phyloP scores from a whole-genome alignment of 2,113 vertebrate genomes.

The Eretmochelys imbricata region DNA sequence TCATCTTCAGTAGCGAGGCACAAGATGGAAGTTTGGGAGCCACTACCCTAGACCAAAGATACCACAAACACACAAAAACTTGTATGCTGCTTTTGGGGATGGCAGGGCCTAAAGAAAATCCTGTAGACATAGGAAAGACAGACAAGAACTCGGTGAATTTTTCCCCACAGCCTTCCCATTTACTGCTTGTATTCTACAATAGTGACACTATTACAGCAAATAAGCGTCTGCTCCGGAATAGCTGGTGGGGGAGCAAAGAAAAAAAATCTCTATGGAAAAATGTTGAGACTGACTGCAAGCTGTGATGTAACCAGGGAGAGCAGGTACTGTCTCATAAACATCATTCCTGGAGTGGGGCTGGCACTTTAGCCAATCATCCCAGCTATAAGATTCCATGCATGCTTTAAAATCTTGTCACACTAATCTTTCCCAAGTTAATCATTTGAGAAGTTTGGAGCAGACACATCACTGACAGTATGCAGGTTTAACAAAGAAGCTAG shows the following conservation, averaged over 20 bases:
- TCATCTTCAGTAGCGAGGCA: fast-evolving
- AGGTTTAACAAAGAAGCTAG: neutral
- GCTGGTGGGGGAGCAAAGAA: fast-evolving
- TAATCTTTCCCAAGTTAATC: neutral
- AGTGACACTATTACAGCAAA: neutral
- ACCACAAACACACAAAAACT: fast-evolving
- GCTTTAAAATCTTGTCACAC: neutral
- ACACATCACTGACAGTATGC: neutral
- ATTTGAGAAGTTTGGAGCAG: neutral
- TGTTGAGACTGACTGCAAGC: neutral
- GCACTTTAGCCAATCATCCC: neutral
- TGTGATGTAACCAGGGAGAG: neutral
- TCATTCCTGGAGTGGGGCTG: neutral
- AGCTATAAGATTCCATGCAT: neutral
- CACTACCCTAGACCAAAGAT: neutral
- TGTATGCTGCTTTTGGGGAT: fast-evolving
- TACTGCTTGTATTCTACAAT: neutral
- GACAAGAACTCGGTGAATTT: neutral
- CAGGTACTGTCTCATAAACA: neutral
- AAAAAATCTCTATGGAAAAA: neutral
- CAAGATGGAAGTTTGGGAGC: fast-evolving
- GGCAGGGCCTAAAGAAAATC: neutral
- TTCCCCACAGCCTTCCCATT: neutral
- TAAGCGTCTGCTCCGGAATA: fast-evolving
- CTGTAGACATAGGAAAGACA: neutral